Evolutionary conservation across 2,888 invertebrate species (phyloP).

Genomic region (Pediacus dermestoides): DNA sequence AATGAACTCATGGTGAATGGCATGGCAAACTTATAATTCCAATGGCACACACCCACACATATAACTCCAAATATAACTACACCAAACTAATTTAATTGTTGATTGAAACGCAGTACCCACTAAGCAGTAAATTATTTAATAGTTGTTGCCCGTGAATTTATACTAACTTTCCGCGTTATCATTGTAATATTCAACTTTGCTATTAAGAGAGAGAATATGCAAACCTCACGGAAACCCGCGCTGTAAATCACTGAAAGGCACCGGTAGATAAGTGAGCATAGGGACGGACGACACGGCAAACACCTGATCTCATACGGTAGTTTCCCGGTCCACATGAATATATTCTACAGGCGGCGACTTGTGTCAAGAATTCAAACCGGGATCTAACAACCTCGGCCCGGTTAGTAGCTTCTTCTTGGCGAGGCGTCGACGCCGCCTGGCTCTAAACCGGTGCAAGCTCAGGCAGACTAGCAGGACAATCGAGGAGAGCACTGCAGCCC

Average conservation of each 20-base stretch:
- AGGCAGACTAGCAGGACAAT: constrained; percentile 58
- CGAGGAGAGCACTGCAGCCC: constrained; percentile 56
- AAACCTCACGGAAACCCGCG: too few relatives aligned
- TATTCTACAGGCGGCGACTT: constrained; percentile 87
- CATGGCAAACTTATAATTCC: too few relatives aligned
- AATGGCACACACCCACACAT: too few relatives aligned
- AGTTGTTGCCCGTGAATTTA: too few relatives aligned
- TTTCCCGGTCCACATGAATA: constrained; percentile 90
- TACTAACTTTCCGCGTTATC: too few relatives aligned
- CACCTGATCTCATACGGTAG: constrained; percentile 72
- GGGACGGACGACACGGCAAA: constrained; percentile 46
- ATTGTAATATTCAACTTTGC: background rate
- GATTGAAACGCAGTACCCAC: too few relatives aligned
- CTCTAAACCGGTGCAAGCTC: constrained; percentile 57
- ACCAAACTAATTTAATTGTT: too few relatives aligned
- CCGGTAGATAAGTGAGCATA: constrained; percentile 49
- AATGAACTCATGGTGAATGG: too few relatives aligned
- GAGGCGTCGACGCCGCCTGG: constrained; percentile 53
- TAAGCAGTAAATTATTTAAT: too few relatives aligned
- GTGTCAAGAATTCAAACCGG: constrained; percentile 76
- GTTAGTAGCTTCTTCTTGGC: constrained; percentile 53
- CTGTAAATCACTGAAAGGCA: constrained; percentile 46
- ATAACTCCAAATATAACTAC: too few relatives aligned
- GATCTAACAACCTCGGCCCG: constrained; percentile 63
- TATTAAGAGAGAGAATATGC: background rate